These are phyloP conservation scores for Hyles vespertilio DNA, from an alignment of 1,140 invertebrate genomes.

Conservation along the genomic window DNA sequence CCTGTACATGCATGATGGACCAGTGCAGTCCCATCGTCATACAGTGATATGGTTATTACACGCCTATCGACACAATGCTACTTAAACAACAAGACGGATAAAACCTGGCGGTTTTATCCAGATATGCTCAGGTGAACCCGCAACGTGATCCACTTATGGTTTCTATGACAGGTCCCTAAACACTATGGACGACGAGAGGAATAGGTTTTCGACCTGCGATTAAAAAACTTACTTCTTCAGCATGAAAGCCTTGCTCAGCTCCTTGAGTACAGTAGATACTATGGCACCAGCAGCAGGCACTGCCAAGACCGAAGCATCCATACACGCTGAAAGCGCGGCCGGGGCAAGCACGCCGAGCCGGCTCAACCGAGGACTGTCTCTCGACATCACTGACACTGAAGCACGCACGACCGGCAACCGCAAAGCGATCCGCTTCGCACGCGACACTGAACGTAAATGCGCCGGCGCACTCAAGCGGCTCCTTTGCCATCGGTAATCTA, in stretches of 20 bases:
- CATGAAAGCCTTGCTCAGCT: conserved; percentile 69
- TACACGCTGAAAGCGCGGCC: conserved; percentile 58
- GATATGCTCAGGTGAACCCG: no score
- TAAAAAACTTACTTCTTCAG: conserved; percentile 58
- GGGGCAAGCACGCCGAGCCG: conserved; percentile 61
- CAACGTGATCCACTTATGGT: no score
- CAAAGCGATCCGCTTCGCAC: conserved; percentile 59
- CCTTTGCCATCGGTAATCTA: no score
- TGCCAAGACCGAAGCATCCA: conserved; percentile 74
- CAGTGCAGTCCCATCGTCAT: no score
- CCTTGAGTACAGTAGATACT: conserved; percentile 76
- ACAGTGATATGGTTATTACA: no score
- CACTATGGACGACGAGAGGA: no score
- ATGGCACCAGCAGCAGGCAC: conserved; percentile 77
- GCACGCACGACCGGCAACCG: conserved; percentile 56
- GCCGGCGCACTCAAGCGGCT: conserved; percentile 13
- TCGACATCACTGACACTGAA: conserved; percentile 46
- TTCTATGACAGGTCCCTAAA: no score
- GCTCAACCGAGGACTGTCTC: conserved; percentile 44
- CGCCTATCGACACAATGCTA: no score
- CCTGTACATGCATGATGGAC: no score
- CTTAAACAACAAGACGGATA: no score
- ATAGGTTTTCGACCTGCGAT: no score
- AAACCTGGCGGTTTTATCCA: no score
- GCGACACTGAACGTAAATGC: conserved; percentile 49